Evolutionary conservation across 2,888 invertebrate species (phyloP).

Genomic region (Epiblema foenella): DNA sequence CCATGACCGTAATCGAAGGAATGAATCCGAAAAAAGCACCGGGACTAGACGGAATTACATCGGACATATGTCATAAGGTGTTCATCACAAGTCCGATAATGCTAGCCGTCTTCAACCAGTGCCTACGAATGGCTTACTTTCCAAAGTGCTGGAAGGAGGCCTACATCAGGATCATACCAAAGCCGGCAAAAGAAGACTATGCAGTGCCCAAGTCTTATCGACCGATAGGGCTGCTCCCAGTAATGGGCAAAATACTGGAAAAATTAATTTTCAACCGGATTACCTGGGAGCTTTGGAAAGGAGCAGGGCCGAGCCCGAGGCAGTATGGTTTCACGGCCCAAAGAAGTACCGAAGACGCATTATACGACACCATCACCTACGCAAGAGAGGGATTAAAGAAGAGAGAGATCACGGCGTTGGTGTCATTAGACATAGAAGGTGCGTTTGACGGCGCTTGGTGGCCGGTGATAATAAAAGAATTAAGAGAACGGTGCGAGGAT

Average conservation of each 20-base stretch:
- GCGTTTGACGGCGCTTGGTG: background rate
- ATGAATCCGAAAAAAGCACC: conserved; percentile 1
- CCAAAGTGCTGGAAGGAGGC: background rate
- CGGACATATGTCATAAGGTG: background rate
- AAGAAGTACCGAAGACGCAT: background rate
- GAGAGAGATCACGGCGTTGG: background rate
- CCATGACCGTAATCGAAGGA: background rate
- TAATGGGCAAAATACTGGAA: background rate
- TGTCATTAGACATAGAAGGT: background rate
- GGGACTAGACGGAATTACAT: background rate
- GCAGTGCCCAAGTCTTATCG: background rate
- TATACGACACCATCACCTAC: background rate
- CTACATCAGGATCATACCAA: background rate
- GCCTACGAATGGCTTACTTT: background rate
- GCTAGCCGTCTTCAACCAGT: background rate
- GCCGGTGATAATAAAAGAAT: background rate
- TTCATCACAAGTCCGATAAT: background rate
- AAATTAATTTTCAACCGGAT: background rate
- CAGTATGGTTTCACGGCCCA: background rate
- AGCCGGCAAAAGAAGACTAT: background rate
- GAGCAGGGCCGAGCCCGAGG: background rate
- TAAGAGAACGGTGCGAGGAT: background rate
- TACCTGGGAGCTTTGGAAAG: background rate
- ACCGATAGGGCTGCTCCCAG: background rate
- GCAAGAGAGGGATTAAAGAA: background rate